These are phyloP conservation scores for Sarcophaga bullata DNA, from an alignment of 1,140 invertebrate species.

Conservation along the genomic window DNA sequence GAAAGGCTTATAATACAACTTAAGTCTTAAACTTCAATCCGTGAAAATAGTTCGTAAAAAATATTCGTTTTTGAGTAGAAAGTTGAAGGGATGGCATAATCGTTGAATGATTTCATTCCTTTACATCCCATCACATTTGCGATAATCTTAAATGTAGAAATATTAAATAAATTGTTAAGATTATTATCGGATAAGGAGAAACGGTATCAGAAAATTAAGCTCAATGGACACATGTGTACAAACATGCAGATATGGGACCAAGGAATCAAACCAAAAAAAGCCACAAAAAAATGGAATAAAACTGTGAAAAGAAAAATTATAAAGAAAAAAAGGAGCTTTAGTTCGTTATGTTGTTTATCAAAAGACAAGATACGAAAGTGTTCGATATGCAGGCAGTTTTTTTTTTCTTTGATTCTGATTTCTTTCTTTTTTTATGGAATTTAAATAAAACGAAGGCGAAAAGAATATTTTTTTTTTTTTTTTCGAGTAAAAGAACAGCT, in stretches of 20 bases:
- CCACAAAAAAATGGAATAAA: neutral
- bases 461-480: no score
- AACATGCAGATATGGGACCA: neutral
- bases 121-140: neutral
- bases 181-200: conserved; percentile 13
- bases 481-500: conserved; percentile 1
- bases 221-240: neutral
- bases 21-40: no score
- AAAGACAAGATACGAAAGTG: conserved; percentile 10
- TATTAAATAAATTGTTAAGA: conserved; percentile 27
- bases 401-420: neutral
- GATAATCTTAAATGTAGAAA: conserved; percentile 27
- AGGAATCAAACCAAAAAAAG: no score
- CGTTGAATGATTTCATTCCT: no score
- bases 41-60: no score
- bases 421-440: neutral
- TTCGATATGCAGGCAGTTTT: neutral
- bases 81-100: no score
- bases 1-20: no score
- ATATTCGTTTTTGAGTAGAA: no score
- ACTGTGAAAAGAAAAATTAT: neutral
- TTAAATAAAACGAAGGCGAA: neutral
- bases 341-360: neutral
- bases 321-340: no score
- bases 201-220: neutral